These are phyloP conservation scores for Irena cyanogastra DNA, from an alignment of 2,113 vertebrate genomes.

Conservation along the genomic window DNA sequence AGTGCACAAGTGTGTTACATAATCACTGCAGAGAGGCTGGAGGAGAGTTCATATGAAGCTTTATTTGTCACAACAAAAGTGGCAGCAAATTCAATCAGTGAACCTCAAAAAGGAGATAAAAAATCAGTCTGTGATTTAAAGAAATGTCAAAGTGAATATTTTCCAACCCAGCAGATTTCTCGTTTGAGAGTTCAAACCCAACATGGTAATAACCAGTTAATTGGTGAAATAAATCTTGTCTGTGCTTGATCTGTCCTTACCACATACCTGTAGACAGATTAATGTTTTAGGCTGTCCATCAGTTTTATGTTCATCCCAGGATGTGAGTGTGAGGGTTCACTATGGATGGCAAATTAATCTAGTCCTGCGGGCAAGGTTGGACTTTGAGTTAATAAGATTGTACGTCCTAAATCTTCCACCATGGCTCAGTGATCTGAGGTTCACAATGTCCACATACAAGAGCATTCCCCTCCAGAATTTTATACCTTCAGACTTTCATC, in stretches of 20 bases:
- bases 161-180: neutral
- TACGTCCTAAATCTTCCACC: neutral
- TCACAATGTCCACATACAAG: neutral
- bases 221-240: neutral
- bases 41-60: neutral
- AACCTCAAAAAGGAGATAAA: neutral
- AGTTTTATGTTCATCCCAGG: neutral
- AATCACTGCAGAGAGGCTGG: neutral
- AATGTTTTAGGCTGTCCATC: neutral
- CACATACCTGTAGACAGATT: neutral
- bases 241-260: neutral
- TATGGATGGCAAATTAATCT: neutral
- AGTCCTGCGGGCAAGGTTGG: neutral
- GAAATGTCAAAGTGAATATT: neutral
- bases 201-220: neutral
- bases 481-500: neutral
- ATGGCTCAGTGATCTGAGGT: neutral
- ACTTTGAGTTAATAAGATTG: neutral
- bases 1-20: neutral
- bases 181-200: neutral
- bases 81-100: neutral
- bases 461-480: neutral
- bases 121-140: neutral
- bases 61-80: neutral
- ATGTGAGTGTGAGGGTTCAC: neutral